Base-by-base conservation (phyloP, 2,113 vertebrate species). In the Malurus melanocephalus region DNA sequence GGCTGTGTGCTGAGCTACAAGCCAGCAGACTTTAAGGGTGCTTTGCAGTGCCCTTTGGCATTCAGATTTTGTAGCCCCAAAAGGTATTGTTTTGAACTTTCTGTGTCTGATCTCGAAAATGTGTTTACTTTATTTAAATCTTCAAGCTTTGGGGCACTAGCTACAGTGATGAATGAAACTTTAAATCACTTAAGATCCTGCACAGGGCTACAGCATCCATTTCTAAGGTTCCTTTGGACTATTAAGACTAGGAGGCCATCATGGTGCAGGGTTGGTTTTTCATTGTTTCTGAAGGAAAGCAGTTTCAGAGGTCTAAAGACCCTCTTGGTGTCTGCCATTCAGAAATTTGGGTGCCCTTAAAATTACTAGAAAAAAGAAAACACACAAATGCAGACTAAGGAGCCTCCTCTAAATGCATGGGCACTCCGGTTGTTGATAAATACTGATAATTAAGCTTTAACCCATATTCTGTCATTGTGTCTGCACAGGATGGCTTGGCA, bases 401-500 rank as follows among this genome's bases (percentile, higher is more conserved):
- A 19, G 4, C 2, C 2, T 46, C 46, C 53, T n/a, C 33, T 61
- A 51, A 80, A 71, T 60, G 78, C 10, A 8, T 32, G 42, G 15
- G 6, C 66, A 11, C 8, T 80, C 52, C 82, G 52, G 22, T 42
- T 89, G 38, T 68, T 74, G 53, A 59, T 52, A 43, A 76, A 62
- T 74, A 35, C 21, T 35, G 42, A 38, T 67, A 60, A 55, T 62
- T 64, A 30, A 69, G 26, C n/a, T 88, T 75, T 33, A 65, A 7
- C 23, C 2, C 32, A 33, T 28, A 2, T 86, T 84, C 53, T 80
- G 32, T 20, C 53, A 3, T 53, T 67, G 28, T 93, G 52, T 75
- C 68, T 88, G 24, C 42, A 55, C 94, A 99, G 99, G 95, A 84
- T 66, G 96, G 84, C 59, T 89, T 98, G 92, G 99, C 93, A 6